Evolutionary conservation across 2,113 vertebrate species (phyloP).

Genomic region (Sciurus niger): DNA sequence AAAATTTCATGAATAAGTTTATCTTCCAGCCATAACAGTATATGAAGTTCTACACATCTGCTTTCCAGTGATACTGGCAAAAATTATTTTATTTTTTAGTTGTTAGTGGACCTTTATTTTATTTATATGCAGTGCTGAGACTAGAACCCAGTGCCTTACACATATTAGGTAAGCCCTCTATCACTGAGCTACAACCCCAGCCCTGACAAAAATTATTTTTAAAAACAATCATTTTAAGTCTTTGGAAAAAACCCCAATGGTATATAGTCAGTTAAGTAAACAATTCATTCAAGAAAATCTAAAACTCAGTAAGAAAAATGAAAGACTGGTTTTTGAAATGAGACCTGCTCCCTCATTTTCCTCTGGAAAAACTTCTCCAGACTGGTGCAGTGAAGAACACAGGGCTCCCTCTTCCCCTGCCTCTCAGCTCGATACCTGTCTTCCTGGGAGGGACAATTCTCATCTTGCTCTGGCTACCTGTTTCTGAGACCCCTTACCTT

Average conservation of each 20-base stretch:
- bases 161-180: no score
- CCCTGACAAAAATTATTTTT: background rate
- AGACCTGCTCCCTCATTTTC: background rate
- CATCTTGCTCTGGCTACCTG: background rate
- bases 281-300: slow-evolving; percentile 30
- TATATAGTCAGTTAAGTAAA: background rate
- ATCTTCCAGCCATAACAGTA: background rate
- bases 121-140: no score
- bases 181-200: no score
- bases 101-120: no score
- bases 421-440: background rate
- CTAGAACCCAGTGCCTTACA: no score
- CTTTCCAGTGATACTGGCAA: slow-evolving; percentile 6
- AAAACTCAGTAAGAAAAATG: slow-evolving; percentile 45
- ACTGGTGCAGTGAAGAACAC: background rate
- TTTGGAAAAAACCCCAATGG: slow-evolving; percentile 25
- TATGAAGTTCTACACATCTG: background rate
- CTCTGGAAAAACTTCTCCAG: background rate
- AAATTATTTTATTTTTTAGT: background rate
- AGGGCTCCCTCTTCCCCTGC: background rate
- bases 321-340: background rate
- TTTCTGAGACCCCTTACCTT: background rate
- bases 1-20: background rate
- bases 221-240: slow-evolving; percentile 29
- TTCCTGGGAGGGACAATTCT: background rate